Evolutionary conservation across 2,888 invertebrate genomes (phyloP), one percentile per base, ranked within the genome.

Genomic region (Leptopilina drosophilae): DNA sequence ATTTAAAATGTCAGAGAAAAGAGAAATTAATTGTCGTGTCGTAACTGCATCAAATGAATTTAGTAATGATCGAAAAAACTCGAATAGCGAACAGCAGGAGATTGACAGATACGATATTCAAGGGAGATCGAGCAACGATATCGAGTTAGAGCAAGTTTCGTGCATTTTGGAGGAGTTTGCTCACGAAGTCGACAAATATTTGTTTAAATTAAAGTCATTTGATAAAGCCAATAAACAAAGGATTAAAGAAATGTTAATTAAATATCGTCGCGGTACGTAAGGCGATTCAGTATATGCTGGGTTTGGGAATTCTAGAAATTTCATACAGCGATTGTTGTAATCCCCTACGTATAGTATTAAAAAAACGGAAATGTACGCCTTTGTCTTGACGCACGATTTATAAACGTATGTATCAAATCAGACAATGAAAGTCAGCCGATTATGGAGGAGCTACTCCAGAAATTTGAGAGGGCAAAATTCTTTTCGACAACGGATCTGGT

Each of bases 321-420:
- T 15, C 86, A 86, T 11, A 85, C 88, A 15, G 88, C 88, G 20
- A 77, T 84, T 88, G 83, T 82, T 82, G 85, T 6, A 88, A 87
- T 76, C 89, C 89, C 2, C 67, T 56, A 56, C 5, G 4, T 3
- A 14, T 56, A 11, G 53, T 56, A 20, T 56, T 56, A 20, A 20
- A 20, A 20, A 20, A 20, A 20, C 20, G 20, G 20, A 1, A 1
- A 20, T 20, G 20, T 20, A 20, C 20, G 20, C 20, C 20, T 20
- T 20, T 20, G 20, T 20, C 1, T 20, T 0, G 20, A 20, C 20
- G 20, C 20, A 20, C 20, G 20, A 20, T 20, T 20, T 20, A 20
- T 20, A 20, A 20, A 20, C 20, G 20, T 20, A 20, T 20, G 20
- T 20, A 20, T 20, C 20, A 20, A 20, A 1, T 20, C 20, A 20